Conservation (phyloP, 2,113 vertebrate species). For the Gallinago media region DNA sequence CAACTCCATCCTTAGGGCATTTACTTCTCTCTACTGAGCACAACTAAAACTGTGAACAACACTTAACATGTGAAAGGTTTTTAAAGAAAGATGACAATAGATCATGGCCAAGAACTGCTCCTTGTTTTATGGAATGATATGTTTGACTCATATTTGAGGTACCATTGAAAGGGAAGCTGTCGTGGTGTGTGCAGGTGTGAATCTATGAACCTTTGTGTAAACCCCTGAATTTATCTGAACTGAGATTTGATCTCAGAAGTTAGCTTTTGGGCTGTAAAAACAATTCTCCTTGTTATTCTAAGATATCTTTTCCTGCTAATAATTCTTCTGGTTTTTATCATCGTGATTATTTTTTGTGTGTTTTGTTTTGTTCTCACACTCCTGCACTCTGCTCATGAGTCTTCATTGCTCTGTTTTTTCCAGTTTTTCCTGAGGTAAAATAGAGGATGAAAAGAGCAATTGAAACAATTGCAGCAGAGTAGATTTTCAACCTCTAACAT, state of each 20-base stretch:
- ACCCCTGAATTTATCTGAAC: background rate
- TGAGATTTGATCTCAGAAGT: conserved; percentile 8
- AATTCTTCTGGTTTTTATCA: background rate
- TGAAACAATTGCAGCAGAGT: background rate
- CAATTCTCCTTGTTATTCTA: background rate
- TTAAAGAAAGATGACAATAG: background rate
- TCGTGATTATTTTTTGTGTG: background rate
- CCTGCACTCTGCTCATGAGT: background rate
- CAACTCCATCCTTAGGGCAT: accelerated
- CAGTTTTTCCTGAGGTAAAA: background rate
- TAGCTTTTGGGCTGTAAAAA: background rate
- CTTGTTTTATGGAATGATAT: background rate
- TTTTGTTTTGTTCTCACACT: background rate
- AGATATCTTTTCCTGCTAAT: background rate
- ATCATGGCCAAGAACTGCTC: background rate
- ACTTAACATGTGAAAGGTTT: background rate
- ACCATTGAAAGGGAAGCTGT: background rate
- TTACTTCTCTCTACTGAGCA: background rate
- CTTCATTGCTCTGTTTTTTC: background rate
- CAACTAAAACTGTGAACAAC: background rate
- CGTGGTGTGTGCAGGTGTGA: background rate
- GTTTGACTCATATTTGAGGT: background rate
- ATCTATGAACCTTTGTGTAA: background rate
- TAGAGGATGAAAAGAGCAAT: background rate
- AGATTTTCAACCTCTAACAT: background rate